Conservation (phyloP, 2,888 invertebrate species). For the Dendrolimus houi region DNA sequence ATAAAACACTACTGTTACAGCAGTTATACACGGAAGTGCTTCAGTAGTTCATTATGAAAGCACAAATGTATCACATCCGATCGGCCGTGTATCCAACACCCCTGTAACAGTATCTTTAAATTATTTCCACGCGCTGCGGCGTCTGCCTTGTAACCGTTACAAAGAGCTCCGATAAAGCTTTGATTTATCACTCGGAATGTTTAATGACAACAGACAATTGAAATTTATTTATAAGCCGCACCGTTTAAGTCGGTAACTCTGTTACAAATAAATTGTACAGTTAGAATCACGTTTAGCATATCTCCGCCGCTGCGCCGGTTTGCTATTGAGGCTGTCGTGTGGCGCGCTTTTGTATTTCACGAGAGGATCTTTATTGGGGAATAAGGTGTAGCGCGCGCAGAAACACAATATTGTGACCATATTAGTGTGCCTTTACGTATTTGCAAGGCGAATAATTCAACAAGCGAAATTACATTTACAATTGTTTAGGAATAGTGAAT, state of each 20-base stretch:
- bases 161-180: conserved; percentile 59
- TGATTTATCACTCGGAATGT: conserved; percentile 70
- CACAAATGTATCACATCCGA: conserved; percentile 1
- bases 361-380: conserved; percentile 33
- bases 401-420: conserved; percentile 26
- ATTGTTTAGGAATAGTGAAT: not conserved
- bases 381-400: conserved; percentile 27
- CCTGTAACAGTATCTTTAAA: conserved; percentile 55
- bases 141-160: conserved; percentile 53
- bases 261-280: conserved; percentile 64
- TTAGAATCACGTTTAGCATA: conserved; percentile 58
- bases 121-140: conserved; percentile 50
- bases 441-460: conserved; percentile 26
- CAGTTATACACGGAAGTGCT: not conserved
- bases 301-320: conserved; percentile 27
- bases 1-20: no score
- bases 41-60: conserved; percentile 21
- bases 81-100: conserved; percentile 31
- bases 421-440: conserved; percentile 20
- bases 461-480: conserved; percentile 5
- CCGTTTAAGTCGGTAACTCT: conserved; percentile 44
- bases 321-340: conserved; percentile 43
- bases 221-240: conserved; percentile 67
- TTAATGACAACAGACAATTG: conserved; percentile 71
- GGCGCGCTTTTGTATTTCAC: conserved; percentile 54